phyloP scores from a whole-genome alignment of 2,113 vertebrate species.

The Nansenia antarctica region DNA sequence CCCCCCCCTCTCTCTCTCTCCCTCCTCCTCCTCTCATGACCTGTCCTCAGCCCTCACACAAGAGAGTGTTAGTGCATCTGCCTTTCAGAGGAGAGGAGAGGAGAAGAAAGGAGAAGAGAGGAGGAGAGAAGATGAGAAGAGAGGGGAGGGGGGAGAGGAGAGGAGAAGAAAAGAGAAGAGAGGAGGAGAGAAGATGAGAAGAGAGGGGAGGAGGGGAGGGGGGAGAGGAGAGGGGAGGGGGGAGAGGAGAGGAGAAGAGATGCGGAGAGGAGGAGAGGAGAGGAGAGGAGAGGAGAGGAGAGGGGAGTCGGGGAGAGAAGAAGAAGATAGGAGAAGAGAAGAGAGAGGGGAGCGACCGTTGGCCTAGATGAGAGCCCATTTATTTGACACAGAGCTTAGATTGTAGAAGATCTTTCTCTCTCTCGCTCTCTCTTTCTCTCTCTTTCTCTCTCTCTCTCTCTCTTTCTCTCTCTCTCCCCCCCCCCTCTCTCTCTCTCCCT shows the following conservation, averaged over 20 bases:
- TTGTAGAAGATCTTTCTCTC: conserved; percentile 2
- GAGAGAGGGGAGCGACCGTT: neutral
- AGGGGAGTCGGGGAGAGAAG: no score
- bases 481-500: neutral
- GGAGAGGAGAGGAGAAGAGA: neutral
- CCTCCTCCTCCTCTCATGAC: neutral
- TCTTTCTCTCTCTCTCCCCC: conserved; percentile 2
- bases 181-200: neutral
- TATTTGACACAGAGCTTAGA: conserved; percentile 8
- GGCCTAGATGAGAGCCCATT: neutral
- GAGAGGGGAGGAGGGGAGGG: neutral
- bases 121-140: no score
- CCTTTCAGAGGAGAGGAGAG: neutral
- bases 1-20: neutral
- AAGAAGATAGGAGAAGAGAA: no score
- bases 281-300: no score
- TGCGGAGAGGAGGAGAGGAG: no score
- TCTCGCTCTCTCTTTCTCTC: neutral
- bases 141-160: neutral
- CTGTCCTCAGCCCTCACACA: neutral
- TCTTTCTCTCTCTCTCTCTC: no score
- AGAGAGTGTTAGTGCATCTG: neutral
- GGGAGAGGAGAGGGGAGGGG: neutral
- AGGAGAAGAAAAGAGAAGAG: neutral
- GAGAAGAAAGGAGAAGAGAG: no score